Percentiles rank a stretch among this genome's conserved stretches.
Evolutionary conservation across 2,113 vertebrate species (phyloP).

Genomic region (Paramormyrops kingsleyae): DNA sequence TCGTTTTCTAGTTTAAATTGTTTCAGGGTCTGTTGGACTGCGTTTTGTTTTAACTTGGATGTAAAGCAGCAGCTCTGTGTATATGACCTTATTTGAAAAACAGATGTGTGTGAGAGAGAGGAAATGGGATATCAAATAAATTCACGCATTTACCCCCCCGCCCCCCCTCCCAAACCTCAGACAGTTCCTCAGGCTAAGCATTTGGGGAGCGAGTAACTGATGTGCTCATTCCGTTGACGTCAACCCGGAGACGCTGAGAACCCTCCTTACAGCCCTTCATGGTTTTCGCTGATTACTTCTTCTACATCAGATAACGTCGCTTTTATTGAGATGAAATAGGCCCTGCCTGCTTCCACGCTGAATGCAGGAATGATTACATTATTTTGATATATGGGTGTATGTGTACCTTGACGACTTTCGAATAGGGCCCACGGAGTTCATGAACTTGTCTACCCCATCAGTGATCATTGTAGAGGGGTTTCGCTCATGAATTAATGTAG

Average conservation of each 20-base stretch:
- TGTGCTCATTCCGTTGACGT: constrained; percentile 32
- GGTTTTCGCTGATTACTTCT: constrained; percentile 1
- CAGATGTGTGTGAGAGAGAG: constrained; percentile 30
- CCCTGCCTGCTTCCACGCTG: background rate
- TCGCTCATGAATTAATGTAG: constrained; percentile 21
- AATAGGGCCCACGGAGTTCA: background rate
- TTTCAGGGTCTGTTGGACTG: background rate
- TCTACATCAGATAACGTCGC: background rate
- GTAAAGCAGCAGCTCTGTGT: background rate
- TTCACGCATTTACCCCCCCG: constrained; percentile 34
- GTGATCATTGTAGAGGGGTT: constrained; percentile 11
- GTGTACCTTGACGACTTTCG: background rate
- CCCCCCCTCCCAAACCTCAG: background rate
- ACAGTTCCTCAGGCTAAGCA: constrained; percentile 6
- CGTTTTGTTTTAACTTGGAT: background rate
- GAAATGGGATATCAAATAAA: constrained; percentile 40
- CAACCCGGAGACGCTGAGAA: constrained; percentile 5
- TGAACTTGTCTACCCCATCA: background rate
- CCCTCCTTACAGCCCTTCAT: background rate
- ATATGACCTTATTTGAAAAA: constrained; percentile 35
- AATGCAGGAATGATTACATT: constrained; percentile 12
- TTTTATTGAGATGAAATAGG: constrained; percentile 12
- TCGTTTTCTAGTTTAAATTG: background rate
- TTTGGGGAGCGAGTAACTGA: constrained; percentile 26
- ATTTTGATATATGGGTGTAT: constrained; percentile 10